Evolutionary conservation across 2,888 invertebrate species (phyloP), one percentile per base, ranked within the genome.

Genomic region (Leucania comma): DNA sequence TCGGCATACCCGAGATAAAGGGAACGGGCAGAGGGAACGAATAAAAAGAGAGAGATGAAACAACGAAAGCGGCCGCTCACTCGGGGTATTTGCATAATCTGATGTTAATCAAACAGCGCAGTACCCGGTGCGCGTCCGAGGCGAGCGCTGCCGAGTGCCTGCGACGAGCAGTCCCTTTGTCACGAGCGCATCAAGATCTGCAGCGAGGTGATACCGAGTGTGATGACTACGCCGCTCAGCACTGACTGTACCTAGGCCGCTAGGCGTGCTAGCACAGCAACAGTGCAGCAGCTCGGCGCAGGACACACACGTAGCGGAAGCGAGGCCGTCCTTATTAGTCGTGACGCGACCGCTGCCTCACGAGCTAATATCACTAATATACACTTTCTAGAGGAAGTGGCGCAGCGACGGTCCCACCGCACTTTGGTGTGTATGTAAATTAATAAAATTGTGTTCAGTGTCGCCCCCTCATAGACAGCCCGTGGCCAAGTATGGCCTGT

Each of bases 1-100:
- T 93, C 95, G 95, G 96, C 93, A 91, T 92, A 89, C 90, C 87
- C 89, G 91, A 94, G 94, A 95, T 95, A 95, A 95, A 95, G 91
- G 92, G 90, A 90, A 87, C 90, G 90, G 89, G 89, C 88, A 89
- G 88, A 90, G 89, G 87, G 91, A 91, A 91, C 89, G 91, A 92
- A 90, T 90, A 93, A 94, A 94, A 95, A 93, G 82, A 92, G 91
- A 87, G 89, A 93, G 91, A 92, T 87, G 92, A 93, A 93, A 94
- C 92, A 93, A 94, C 89, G 90, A 94, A 94, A 93, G 94, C 94
- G 93, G 92, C 93, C 93, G 94, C 94, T 93, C 92, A 91, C 90
- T 92, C 92, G 93, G 87, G 89, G 92, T 92, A 95, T 96, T 96
- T 95, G 95, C 95, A 96, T 96, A 96, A 95, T 95, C 95, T 94